Evolutionary conservation across 2,113 vertebrate species (phyloP).

Genomic region (Lasiurus cinereus): DNA sequence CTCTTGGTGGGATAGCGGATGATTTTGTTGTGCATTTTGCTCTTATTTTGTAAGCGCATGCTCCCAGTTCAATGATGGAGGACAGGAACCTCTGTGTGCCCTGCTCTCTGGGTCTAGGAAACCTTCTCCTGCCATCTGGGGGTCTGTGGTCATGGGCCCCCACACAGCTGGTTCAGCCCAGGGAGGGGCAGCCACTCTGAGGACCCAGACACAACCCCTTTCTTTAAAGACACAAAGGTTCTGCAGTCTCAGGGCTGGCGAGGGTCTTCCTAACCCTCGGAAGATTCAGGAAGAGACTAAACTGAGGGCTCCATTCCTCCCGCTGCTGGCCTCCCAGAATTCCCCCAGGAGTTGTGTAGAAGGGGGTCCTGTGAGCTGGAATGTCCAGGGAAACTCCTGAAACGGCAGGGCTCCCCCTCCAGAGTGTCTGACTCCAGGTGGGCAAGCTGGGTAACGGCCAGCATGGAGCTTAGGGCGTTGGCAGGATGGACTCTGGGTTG

Average conservation of each 20-base stretch:
- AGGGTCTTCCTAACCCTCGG: background rate
- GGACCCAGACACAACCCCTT: background rate
- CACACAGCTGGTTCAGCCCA: background rate
- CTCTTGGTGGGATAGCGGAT: background rate
- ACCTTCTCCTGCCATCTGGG: background rate
- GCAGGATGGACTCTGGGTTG: background rate
- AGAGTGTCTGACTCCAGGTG: background rate
- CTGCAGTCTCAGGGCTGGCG: background rate
- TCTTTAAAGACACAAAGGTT: background rate
- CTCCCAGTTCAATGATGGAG: no score
- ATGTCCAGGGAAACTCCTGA: background rate
- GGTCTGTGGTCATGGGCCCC: background rate
- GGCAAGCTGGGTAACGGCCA: background rate
- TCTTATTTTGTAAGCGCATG: constrained; percentile 7
- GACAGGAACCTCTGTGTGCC: background rate
- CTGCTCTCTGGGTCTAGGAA: background rate
- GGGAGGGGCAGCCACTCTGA: background rate
- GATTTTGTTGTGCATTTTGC: background rate
- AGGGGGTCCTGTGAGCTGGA: background rate
- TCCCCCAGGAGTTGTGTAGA: background rate
- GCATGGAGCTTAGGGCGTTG: background rate
- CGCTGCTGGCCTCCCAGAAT: background rate
- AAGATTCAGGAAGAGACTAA: background rate
- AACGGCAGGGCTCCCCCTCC: background rate
- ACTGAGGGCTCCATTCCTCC: background rate